Evolutionary conservation across 2,797 vertebrate species (phyloP).

Genomic region (Phrynocephalus vlangalii): DNA sequence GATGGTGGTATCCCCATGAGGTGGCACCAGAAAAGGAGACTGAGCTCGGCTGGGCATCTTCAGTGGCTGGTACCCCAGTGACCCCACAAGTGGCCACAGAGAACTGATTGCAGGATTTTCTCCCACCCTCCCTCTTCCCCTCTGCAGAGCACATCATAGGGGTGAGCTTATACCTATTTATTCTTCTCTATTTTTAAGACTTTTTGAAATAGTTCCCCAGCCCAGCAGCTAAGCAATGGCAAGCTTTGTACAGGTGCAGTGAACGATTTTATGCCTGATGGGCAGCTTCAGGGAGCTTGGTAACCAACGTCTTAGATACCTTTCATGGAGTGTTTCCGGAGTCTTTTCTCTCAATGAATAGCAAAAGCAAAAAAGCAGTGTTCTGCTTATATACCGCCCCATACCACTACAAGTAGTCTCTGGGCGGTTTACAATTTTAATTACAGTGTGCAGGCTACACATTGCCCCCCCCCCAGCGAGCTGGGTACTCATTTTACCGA

Average conservation of each 20-base stretch:
- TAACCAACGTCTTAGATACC: constrained; percentile 43
- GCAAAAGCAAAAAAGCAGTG: too few relatives aligned
- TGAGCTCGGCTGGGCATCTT: too few relatives aligned
- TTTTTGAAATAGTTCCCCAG: constrained; percentile 20
- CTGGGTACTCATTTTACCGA: too few relatives aligned
- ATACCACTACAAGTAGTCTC: too few relatives aligned
- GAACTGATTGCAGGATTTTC: constrained; percentile 35
- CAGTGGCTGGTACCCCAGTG: too few relatives aligned
- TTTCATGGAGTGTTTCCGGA: constrained; percentile 58
- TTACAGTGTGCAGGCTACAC: too few relatives aligned
- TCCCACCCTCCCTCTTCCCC: background rate
- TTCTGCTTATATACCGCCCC: too few relatives aligned
- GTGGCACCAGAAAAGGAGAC: too few relatives aligned
- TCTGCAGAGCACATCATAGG: background rate
- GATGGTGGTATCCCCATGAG: too few relatives aligned
- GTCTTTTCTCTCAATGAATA: constrained; percentile 34
- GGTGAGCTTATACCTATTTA: background rate
- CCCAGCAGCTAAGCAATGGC: constrained; percentile 2
- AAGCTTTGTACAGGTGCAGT: constrained; percentile 47
- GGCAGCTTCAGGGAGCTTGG: constrained; percentile 39
- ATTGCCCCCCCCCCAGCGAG: too few relatives aligned
- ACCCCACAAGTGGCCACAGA: too few relatives aligned
- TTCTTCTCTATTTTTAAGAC: constrained; percentile 15
- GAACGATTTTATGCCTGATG: constrained; percentile 34
- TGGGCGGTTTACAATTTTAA: too few relatives aligned